A percentile compares a stretch with the other conserved stretches of the same genome.
Evolutionary conservation across 2,888 invertebrate species (phyloP).

Genomic region (Terebella lapidaria): DNA sequence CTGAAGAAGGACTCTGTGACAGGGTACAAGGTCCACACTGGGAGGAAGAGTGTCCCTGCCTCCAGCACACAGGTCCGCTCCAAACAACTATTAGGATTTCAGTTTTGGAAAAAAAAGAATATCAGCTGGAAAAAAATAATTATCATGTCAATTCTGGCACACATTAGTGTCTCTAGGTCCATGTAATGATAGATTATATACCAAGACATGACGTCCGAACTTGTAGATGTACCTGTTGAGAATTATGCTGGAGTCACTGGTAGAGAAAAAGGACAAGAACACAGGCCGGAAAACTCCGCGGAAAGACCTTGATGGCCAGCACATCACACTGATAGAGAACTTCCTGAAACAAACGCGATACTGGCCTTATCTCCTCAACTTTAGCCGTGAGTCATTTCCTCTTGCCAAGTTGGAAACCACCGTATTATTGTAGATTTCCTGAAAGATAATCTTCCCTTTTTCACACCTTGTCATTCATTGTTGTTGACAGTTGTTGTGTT

Average conservation of each 20-base stretch:
- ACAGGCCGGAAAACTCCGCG: conserved; percentile 20
- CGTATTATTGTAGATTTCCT: too few relatives aligned
- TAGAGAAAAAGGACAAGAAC: conserved; percentile 65
- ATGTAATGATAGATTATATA: too few relatives aligned
- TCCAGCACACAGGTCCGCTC: conserved; percentile 56
- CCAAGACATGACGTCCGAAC: too few relatives aligned
- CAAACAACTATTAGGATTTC: too few relatives aligned
- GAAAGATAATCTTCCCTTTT: too few relatives aligned
- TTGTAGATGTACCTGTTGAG: conserved; percentile 90
- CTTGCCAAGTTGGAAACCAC: not conserved
- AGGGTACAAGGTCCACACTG: conserved; percentile 1
- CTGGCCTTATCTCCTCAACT: conserved; percentile 28
- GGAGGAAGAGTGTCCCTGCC: conserved; percentile 6
- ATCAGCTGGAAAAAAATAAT: too few relatives aligned
- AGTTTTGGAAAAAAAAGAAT: too few relatives aligned
- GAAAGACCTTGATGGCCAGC: conserved; percentile 25
- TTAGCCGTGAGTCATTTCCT: conserved; percentile 15
- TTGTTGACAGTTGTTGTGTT: too few relatives aligned
- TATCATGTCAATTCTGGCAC: too few relatives aligned
- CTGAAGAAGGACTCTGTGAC: conserved; percentile 17
- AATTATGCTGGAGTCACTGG: conserved; percentile 92
- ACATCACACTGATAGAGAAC: conserved; percentile 23
- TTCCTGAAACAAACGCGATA: conserved; percentile 21
- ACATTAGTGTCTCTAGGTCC: too few relatives aligned
- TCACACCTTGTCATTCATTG: too few relatives aligned